These are phyloP conservation scores for Amniataba percoides DNA, from an alignment of 2,797 vertebrate genomes.

Conservation along the genomic window DNA sequence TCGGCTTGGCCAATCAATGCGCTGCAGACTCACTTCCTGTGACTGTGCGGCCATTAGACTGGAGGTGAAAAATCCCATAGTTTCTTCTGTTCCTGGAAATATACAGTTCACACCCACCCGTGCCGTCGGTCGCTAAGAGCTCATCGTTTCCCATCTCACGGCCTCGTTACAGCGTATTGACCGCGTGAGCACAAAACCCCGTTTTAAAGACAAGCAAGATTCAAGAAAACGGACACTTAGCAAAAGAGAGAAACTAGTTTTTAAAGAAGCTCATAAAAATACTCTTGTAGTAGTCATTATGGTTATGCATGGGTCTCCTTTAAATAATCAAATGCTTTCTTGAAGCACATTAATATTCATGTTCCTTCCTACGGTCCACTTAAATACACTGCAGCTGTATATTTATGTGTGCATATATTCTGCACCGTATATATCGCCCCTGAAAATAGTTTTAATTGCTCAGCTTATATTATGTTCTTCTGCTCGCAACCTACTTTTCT, in stretches of 20 bases:
- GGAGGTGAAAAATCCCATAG: slow-evolving; percentile 49
- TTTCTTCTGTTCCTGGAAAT: slow-evolving; percentile 47
- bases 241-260: background rate
- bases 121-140: background rate
- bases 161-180: slow-evolving; percentile 23
- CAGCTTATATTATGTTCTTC: slow-evolving; percentile 24
- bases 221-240: no score
- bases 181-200: background rate
- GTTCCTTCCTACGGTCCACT: background rate
- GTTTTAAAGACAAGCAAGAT: background rate
- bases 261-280: background rate
- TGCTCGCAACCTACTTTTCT: slow-evolving; percentile 40
- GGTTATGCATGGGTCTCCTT: background rate
- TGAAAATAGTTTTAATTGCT: slow-evolving; percentile 32
- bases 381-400: background rate
- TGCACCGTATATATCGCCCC: background rate
- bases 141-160: slow-evolving; percentile 3
- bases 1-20: slow-evolving; percentile 85
- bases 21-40: slow-evolving; percentile 78
- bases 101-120: background rate
- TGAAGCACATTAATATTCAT: slow-evolving; percentile 35
- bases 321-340: slow-evolving; percentile 3
- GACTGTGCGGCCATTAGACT: slow-evolving; percentile 72
- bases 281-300: background rate
- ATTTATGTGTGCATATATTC: background rate